Base-by-base conservation (phyloP, 23 tunicate genomes). In the Phallusia fumigata region DNA sequence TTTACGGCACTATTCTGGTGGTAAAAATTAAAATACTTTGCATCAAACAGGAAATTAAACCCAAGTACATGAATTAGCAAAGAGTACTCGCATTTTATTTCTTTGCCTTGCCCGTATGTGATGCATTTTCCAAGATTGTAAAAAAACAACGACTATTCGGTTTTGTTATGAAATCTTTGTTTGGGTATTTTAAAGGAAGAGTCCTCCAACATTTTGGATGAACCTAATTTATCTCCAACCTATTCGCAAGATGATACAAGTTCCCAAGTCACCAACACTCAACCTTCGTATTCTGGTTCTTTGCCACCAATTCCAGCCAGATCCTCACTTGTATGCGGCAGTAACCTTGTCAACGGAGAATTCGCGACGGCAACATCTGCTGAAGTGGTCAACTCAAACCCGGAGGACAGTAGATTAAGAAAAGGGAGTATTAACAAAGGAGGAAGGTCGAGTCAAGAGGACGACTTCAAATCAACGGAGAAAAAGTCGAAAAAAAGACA, bases 271-370 rank as follows among this genome's bases (percentile, higher is more conserved):
- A 58, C 16, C 28, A 13, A 22, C 3, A 8, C 2, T 24, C 69
- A 58, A 16, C 69, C 69, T 5, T 22, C 69, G 3, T 58, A 58
- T 16, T 6, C 36, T 74, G 36, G 65, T 16, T 79, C 83, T 51
- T 65, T 79, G 51, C 83, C 83, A 35, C 83, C 83, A 52, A 79
- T 79, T 19, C 51, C 51, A 30, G 33, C 53, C 33, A 79, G 52
- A 53, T 52, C 83, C 5, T 30, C 40, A 13, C 31, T 79, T 33
- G 72, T 53, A 30, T 51, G 65, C 34, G 40, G 40, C 45, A 19
- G 34, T 19, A 74, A 32, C 77, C 47, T 40, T 3, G 16, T 32
- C 77, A 15, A 74, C 77, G 28, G 26, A 24, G 40, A 74, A 74
- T 74, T 19, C 45, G 35, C 36, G 5, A 24, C 13, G 31, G 13